phyloP scores from a whole-genome alignment of 2,797 vertebrate genomes.

The Phylloscopus collybita region DNA sequence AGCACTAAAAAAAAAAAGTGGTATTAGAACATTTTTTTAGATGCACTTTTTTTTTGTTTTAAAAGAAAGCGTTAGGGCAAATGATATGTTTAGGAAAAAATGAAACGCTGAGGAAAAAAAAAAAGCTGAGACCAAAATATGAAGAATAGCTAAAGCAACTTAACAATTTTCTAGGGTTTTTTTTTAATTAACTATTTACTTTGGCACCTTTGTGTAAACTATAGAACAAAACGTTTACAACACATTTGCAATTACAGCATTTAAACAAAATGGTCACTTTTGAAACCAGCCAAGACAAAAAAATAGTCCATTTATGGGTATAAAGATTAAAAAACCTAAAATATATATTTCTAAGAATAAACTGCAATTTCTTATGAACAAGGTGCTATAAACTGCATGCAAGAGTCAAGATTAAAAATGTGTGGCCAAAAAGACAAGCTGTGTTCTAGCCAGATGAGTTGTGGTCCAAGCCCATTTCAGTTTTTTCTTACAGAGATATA shows the following conservation, averaged over 20 bases:
- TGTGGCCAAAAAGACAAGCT: slow-evolving; percentile 60
- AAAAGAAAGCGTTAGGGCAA: slow-evolving; percentile 61
- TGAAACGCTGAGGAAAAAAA: background rate
- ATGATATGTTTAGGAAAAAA: slow-evolving; percentile 55
- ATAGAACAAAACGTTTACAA: slow-evolving; percentile 73
- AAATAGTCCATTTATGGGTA: slow-evolving; percentile 68
- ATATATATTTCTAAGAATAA: slow-evolving; percentile 73
- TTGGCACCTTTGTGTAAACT: slow-evolving; percentile 74
- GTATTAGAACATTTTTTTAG: slow-evolving; percentile 52
- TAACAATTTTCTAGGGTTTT: slow-evolving; percentile 38
- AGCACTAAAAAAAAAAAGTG: slow-evolving; percentile 60
- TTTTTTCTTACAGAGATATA: slow-evolving; percentile 61
- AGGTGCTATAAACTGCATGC: slow-evolving; percentile 76
- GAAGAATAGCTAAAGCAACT: slow-evolving; percentile 63
- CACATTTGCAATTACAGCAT: slow-evolving; percentile 67
- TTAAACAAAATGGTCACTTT: slow-evolving; percentile 71
- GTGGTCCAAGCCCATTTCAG: slow-evolving; percentile 55
- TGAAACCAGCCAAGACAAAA: slow-evolving; percentile 73
- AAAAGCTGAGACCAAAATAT: slow-evolving; percentile 52
- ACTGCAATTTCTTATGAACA: slow-evolving; percentile 72
- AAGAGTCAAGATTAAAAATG: slow-evolving; percentile 64
- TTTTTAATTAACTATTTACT: slow-evolving; percentile 69
- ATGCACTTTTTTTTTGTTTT: slow-evolving; percentile 41
- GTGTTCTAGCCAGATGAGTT: slow-evolving; percentile 61
- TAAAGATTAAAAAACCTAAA: slow-evolving; percentile 72